A percentile compares a stretch with the other conserved stretches of the same genome.
Evolutionary conservation across 2,888 invertebrate genomes (phyloP).

Genomic region (Endotricha flammealis): DNA sequence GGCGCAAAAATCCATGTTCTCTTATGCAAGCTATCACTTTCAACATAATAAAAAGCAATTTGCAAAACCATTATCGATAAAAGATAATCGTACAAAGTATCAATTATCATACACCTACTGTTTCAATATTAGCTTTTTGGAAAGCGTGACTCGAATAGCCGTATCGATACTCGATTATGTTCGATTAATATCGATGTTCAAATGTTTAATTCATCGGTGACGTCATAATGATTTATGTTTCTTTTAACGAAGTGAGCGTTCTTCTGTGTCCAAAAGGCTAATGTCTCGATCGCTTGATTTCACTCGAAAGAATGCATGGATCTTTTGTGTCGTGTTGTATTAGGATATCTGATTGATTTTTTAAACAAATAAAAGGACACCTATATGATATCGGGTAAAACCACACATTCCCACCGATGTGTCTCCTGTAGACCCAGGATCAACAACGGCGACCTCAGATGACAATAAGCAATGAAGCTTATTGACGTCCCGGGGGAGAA

Average conservation of each 20-base stretch:
- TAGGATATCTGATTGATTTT: no score
- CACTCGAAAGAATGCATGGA: constrained; percentile 8
- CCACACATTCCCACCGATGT: no score
- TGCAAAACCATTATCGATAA: neutral
- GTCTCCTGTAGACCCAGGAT: no score
- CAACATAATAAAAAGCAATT: neutral
- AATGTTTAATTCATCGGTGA: neutral
- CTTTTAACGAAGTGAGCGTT: neutral
- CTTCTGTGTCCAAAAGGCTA: neutral
- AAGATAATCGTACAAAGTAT: neutral
- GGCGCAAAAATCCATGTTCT: no score
- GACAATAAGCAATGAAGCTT: no score
- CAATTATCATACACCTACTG: neutral
- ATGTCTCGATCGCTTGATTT: constrained; percentile 2
- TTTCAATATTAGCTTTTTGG: neutral
- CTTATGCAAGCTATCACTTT: no score
- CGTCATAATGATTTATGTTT: neutral
- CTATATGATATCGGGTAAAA: no score
- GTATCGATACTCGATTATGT: neutral
- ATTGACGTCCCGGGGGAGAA: no score
- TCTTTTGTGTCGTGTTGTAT: no score
- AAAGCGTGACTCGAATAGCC: neutral
- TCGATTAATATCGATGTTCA: neutral
- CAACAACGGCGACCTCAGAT: no score
- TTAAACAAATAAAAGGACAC: no score